Evolutionary conservation across 2,888 invertebrate genomes (phyloP), one percentile per base, ranked within the genome.

Genomic region (Cyclophora albipunctata): DNA sequence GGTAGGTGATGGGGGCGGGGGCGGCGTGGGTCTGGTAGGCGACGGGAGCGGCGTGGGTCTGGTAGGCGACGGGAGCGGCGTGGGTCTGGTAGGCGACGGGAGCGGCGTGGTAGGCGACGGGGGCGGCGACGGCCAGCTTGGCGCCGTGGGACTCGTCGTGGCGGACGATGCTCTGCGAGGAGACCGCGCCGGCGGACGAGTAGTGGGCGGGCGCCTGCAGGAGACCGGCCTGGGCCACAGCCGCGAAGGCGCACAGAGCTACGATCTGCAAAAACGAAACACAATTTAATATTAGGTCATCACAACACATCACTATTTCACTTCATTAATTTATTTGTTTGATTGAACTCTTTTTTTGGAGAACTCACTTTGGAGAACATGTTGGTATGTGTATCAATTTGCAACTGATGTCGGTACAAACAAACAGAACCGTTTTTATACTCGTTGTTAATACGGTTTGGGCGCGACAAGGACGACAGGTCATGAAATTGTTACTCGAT

Each of bases 301-400:
- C 60, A 57, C 1, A 47, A 48, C 48, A 48, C 33, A 6, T 45
- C 45, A 52, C 40, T 51, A 40, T 42, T 48, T 35, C 45, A 41
- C 41, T 46, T 34, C 45, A 40, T 37, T 52, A 40, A 7, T 47
- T 44, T 7, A 51, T 53, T 53, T 6, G 42, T 42, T 48, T 45
- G 48, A 42, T 44, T 35, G 40, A 45, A 40, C 40, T 45, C 5
- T 33, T n/a, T 33, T 33, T 40, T 48, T 3, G 40, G 34, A 3
- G 41, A 53, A 78, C 82, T 82, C 69, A 85, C 84, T 81, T 82
- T 81, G 54, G 74, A 74, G 77, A 78, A 81, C 84, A 85, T 83
- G 55, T 78, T 80, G 70, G 58, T 70, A 60, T 67, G 64, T 63
- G 62, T 67, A 58, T 62, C 57, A 63, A 54, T 60, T 58, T 60